phyloP scores from a whole-genome alignment of 2,797 vertebrate species.

The Amazona ochrocephala region DNA sequence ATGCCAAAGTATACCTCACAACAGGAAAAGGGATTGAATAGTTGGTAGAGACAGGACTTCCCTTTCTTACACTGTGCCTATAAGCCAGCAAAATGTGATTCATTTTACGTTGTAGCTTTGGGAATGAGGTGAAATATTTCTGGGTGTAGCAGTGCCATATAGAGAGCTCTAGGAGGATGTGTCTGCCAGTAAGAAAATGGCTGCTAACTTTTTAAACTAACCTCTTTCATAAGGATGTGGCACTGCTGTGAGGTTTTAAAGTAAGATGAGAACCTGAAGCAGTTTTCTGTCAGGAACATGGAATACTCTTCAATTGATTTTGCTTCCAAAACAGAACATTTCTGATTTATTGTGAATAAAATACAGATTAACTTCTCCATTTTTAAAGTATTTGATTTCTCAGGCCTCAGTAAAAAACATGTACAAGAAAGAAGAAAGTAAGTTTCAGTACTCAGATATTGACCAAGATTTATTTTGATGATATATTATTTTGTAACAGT shows the following conservation, averaged over 20 bases:
- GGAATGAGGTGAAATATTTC: neutral
- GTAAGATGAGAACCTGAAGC: neutral
- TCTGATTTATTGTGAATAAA: neutral
- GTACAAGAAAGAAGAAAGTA: neutral
- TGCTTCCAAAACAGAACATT: neutral
- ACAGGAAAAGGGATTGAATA: neutral
- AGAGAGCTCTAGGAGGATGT: neutral
- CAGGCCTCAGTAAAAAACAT: neutral
- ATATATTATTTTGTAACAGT: neutral
- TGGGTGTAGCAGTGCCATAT: neutral
- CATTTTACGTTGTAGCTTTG: neutral
- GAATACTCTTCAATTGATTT: neutral
- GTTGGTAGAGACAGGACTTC: neutral
- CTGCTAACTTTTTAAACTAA: slow-evolving; percentile 14
- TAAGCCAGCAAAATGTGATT: neutral
- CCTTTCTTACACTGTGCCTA: neutral
- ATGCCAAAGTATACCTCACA: slow-evolving; percentile 64
- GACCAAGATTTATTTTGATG: neutral
- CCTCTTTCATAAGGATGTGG: neutral
- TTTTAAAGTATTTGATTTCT: neutral
- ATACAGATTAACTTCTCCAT: neutral
- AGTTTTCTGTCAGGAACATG: neutral
- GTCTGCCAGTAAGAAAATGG: neutral
- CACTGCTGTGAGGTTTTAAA: neutral
- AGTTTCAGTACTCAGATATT: neutral